Evolutionary conservation across 2,888 invertebrate species (phyloP), one percentile per base, ranked within the genome.

Genomic region (Athetis lepigone): DNA sequence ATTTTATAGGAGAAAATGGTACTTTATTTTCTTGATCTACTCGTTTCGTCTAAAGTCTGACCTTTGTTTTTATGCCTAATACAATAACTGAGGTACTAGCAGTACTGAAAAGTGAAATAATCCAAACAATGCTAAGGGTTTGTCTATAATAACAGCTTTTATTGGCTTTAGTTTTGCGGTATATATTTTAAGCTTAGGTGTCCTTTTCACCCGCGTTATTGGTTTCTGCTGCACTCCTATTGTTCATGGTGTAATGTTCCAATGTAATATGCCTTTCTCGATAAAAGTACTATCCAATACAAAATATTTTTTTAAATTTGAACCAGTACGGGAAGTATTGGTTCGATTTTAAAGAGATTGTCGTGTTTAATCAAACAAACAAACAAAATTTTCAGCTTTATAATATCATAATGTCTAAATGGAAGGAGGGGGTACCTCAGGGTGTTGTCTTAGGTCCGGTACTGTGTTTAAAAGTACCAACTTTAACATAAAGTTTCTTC

Each of bases 1-100:
- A 29, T 79, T 42, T 89, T 62, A 82, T 89, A 25, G 88, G 85
- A 66, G 88, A 90, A 90, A 76, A 68, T 88, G 74, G 76, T 91
- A 64, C 87, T 91, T 77, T 90, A 87, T 77, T 89, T 89, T 21
- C 88, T 84, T 0, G 81, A 84, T 58, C 0, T 89, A 1, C 59
- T 83, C n/a, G 70, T 85, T 6, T 39, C 65, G 4, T 85, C 86
- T 7, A 91, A 90, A 86, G 83, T 82, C 40, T 90, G 6, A 89
- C 88, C 0, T 86, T 87, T 71, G 37, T 84, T 2, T 62, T 86
- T 9, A 79, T 81, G 77, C 80, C 70, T 18, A 58, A 80, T 2
- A 81, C 85, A 69, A 86, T 91, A 54, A 52, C 50, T 23, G 52
- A 79, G 23, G 68, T 88, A 33, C 61, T 92, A 6, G 49, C 77